Percentiles rank a stretch among this genome's conserved stretches.
phyloP scores from a whole-genome alignment of 2,113 vertebrate genomes.

The Tetrax tetrax region DNA sequence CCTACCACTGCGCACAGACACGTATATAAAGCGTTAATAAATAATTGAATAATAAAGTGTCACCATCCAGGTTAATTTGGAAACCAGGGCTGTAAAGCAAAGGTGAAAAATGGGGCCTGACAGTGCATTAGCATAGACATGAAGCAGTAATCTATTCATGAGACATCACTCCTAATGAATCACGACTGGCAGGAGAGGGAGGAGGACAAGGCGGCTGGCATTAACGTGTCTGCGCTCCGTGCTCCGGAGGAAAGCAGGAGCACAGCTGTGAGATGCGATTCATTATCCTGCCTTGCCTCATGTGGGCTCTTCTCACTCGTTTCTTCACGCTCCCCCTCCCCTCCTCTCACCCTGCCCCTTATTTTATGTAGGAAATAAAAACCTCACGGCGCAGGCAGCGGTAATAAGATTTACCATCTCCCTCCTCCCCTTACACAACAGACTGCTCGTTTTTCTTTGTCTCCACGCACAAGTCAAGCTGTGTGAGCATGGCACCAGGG shows the following conservation, averaged over 20 bases:
- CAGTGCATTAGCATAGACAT: conserved; percentile 34
- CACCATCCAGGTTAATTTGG: conserved; percentile 9
- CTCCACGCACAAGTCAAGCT: background rate
- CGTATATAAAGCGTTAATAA: background rate
- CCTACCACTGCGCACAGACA: background rate
- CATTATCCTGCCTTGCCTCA: background rate
- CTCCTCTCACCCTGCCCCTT: background rate
- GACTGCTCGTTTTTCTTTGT: background rate
- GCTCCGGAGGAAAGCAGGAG: background rate
- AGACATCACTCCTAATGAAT: conserved; percentile 43
- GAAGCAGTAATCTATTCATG: conserved; percentile 6
- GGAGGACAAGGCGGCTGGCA: conserved; percentile 11
- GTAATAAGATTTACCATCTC: background rate
- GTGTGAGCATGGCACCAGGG: rapidly evolving
- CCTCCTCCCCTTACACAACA: background rate
- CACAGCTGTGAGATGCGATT: conserved; percentile 15
- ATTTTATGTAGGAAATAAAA: background rate
- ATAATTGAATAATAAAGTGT: conserved; percentile 30
- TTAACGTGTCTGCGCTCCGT: background rate
- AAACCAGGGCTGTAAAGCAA: background rate
- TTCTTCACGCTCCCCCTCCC: background rate
- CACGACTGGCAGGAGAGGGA: conserved; percentile 30
- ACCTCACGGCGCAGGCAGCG: background rate
- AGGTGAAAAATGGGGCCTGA: conserved; percentile 46
- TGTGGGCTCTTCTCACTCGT: background rate